Conservation (phyloP, 2,113 vertebrate species). For the Cyphomyrus discorhynchus region DNA sequence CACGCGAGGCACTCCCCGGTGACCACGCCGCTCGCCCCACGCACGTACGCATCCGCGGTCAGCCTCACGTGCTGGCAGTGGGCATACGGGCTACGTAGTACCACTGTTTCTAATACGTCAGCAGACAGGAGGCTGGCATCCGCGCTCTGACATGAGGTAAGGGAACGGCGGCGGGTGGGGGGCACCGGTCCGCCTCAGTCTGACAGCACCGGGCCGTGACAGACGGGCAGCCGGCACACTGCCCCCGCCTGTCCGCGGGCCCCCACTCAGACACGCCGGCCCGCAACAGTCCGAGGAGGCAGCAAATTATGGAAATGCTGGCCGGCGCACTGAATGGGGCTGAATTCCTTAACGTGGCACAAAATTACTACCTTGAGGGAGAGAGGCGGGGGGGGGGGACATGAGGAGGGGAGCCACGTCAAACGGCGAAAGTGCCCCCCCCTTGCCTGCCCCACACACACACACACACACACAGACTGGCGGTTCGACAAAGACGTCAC, state of each 20-base stretch:
- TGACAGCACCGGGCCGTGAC: neutral
- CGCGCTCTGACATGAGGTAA: slow-evolving; percentile 20
- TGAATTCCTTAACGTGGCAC: slow-evolving; percentile 72
- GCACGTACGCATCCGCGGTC: neutral
- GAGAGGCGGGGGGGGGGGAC: slow-evolving; percentile 54
- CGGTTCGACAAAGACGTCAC: slow-evolving; percentile 56
- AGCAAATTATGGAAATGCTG: slow-evolving; percentile 73
- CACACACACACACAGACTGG: slow-evolving; percentile 14
- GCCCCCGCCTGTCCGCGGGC: neutral
- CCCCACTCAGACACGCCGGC: slow-evolving; percentile 36
- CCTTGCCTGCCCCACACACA: neutral
- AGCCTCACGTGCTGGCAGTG: neutral
- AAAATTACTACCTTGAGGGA: slow-evolving; percentile 74
- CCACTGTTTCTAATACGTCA: neutral
- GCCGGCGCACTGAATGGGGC: slow-evolving; percentile 66
- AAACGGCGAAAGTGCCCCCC: slow-evolving; percentile 65
- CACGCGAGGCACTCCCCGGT: slow-evolving; percentile 54
- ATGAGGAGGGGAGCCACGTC: slow-evolving; percentile 57
- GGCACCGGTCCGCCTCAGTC: neutral
- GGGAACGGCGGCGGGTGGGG: slow-evolving; percentile 36
- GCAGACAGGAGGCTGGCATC: neutral
- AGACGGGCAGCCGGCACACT: neutral
- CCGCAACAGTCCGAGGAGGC: slow-evolving; percentile 53
- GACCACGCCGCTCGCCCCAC: neutral
- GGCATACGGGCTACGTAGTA: slow-evolving; percentile 41